These are phyloP conservation scores for Damaliscus lunatus DNA, from an alignment of 2,113 vertebrate genomes.

Conservation along the genomic window DNA sequence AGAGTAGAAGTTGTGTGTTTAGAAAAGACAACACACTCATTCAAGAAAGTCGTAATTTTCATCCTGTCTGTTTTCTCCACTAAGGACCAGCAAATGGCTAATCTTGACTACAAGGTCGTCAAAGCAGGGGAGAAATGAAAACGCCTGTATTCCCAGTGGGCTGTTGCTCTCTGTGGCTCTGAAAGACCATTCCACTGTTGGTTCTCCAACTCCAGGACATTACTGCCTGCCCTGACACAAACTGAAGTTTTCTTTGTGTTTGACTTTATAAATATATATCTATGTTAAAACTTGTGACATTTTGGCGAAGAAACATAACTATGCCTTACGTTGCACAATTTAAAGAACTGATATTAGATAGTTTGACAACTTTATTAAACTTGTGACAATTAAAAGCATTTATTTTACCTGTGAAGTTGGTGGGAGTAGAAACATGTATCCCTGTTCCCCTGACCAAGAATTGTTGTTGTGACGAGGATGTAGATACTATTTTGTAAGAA, in stretches of 20 bases:
- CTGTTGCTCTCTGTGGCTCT: background rate
- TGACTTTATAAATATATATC: background rate
- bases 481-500: background rate
- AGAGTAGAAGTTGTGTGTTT: background rate
- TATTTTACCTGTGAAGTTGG: background rate
- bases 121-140: background rate
- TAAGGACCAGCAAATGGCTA: background rate
- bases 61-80: background rate
- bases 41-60: background rate
- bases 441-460: background rate
- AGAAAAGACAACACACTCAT: background rate
- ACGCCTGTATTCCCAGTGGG: accelerated
- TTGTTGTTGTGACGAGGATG: background rate
- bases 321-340: background rate
- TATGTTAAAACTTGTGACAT: background rate
- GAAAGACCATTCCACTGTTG: background rate
- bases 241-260: background rate
- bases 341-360: background rate
- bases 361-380: background rate
- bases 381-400: background rate
- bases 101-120: background rate
- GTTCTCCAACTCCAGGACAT: background rate
- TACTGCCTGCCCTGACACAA: background rate
- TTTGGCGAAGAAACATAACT: background rate
- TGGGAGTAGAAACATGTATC: background rate